A percentile compares a stretch with the other conserved stretches of the same genome.
These are phyloP conservation scores for Larimichthys crocea DNA, from an alignment of 2,113 vertebrate genomes.

Conservation along the genomic window DNA sequence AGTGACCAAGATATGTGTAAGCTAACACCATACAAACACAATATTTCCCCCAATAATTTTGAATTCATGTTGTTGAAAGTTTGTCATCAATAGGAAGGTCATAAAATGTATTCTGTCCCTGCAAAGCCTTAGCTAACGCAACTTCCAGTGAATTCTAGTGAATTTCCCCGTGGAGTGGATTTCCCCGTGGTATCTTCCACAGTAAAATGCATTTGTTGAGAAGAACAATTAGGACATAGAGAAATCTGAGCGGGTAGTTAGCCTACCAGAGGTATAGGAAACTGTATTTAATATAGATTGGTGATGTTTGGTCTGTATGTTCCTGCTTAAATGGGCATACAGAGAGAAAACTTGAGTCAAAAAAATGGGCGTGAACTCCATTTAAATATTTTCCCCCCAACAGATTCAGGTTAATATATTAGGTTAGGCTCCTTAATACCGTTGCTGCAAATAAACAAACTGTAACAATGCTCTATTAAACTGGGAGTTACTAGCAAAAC, in stretches of 20 bases:
- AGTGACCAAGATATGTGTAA: background rate
- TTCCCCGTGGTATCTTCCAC: background rate
- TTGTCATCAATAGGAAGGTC: no score
- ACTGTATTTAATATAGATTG: background rate
- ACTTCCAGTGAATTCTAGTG: no score
- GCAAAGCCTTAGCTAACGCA: background rate
- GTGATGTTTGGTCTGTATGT: background rate
- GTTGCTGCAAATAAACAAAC: background rate
- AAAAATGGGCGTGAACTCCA: background rate
- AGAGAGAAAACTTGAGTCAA: background rate
- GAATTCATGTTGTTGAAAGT: background rate
- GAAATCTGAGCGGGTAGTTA: background rate
- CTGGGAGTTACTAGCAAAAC: constrained; percentile 39
- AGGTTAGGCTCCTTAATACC: background rate
- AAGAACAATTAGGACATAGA: background rate
- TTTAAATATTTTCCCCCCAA: background rate
- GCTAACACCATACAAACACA: background rate
- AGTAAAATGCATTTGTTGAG: background rate
- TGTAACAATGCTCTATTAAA: constrained; percentile 21
- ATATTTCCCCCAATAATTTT: background rate
- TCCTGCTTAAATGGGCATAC: background rate
- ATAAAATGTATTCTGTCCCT: background rate
- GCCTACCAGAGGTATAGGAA: background rate
- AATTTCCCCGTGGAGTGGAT: no score
- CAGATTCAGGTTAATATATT: constrained; percentile 4